These are phyloP conservation scores for Volucella inanis DNA, from an alignment of 2,888 invertebrate genomes.

Conservation along the genomic window DNA sequence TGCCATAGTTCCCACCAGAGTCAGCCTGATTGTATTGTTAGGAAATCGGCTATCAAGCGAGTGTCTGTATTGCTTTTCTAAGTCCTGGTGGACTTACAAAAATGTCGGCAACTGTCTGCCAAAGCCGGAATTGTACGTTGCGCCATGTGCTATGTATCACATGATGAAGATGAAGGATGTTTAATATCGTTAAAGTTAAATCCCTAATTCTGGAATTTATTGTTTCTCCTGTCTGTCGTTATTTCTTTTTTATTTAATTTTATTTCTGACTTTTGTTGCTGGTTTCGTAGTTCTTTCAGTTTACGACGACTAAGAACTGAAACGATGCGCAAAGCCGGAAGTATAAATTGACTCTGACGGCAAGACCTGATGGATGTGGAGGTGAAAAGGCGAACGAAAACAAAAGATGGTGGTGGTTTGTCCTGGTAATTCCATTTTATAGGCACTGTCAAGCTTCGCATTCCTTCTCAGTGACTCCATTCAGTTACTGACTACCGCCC, in stretches of 20 bases:
- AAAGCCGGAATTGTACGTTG: too few relatives aligned
- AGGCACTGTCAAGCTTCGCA: conserved; percentile 34
- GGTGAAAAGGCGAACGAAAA: neutral
- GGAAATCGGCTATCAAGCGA: too few relatives aligned
- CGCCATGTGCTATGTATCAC: neutral
- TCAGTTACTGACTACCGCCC: neutral
- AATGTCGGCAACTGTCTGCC: too few relatives aligned
- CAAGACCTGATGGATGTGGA: too few relatives aligned
- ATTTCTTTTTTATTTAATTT: neutral
- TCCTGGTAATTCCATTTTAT: conserved; percentile 48
- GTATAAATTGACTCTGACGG: conserved; percentile 39
- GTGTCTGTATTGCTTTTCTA: too few relatives aligned
- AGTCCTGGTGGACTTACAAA: too few relatives aligned
- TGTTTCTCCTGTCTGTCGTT: conserved; percentile 20
- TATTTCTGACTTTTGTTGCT: neutral
- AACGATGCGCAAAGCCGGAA: conserved; percentile 9
- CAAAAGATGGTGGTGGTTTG: neutral
- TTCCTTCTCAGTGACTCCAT: conserved; percentile 25
- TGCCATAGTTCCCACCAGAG: too few relatives aligned
- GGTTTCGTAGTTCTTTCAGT: neutral
- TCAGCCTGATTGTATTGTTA: too few relatives aligned
- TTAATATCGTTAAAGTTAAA: conserved; percentile 41
- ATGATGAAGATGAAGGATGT: neutral
- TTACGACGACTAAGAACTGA: neutral
- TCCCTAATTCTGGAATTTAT: conserved; percentile 57